Percentiles rank a stretch among this genome's conserved stretches.
These are phyloP conservation scores for Epizoanthus scotinus DNA, from an alignment of 92 coral and sea anemone species.

Conservation along the genomic window DNA sequence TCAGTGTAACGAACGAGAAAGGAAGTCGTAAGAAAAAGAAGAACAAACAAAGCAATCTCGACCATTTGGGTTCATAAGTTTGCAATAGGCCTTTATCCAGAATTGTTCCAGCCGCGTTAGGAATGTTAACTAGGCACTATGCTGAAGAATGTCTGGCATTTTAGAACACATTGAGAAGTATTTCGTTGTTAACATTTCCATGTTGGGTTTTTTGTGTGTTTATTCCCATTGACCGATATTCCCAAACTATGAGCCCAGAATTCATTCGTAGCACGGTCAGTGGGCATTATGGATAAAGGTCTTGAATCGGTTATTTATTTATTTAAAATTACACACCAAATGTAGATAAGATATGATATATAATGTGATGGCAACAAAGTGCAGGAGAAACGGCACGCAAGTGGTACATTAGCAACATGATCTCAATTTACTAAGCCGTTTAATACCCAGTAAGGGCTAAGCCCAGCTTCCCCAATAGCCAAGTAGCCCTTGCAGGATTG, in stretches of 20 bases:
- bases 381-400: neutral
- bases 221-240: neutral
- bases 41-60: slow-evolving; percentile 51
- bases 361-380: neutral
- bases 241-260: too few relatives aligned
- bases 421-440: too few relatives aligned
- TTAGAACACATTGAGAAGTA: neutral
- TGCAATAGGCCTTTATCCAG: neutral
- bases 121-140: neutral
- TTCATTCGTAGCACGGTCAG: too few relatives aligned
- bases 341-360: neutral
- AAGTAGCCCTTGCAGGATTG: too few relatives aligned
- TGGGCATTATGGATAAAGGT: neutral
- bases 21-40: slow-evolving; percentile 85
- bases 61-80: slow-evolving; percentile 36
- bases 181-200: neutral
- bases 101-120: neutral
- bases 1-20: slow-evolving; percentile 71
- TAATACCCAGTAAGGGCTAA: too few relatives aligned
- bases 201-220: neutral
- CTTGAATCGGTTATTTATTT: neutral
- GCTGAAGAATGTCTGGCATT: neutral
- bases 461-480: too few relatives aligned
- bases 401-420: neutral
- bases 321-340: neutral